phyloP scores from a whole-genome alignment of 1,140 invertebrate genomes.

The Tetramorium simillimum region DNA sequence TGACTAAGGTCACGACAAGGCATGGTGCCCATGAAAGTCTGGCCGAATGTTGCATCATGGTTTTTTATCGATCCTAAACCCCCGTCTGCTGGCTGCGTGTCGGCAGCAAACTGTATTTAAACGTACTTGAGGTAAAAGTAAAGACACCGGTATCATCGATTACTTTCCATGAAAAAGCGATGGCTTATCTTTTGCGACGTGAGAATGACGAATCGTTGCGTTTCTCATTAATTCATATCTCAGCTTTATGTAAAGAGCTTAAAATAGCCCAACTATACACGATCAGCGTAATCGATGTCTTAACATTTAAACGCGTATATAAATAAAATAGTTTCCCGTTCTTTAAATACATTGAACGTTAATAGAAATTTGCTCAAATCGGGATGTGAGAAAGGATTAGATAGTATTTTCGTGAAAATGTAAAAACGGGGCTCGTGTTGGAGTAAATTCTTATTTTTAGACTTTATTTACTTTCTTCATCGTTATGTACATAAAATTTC shows the following conservation, averaged over 20 bases:
- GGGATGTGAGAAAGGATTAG: neutral
- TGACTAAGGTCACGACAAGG: neutral
- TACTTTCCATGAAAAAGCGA: slow-evolving; percentile 49
- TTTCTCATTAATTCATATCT: slow-evolving; percentile 4
- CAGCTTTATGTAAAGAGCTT: neutral
- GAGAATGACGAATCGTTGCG: slow-evolving; percentile 52
- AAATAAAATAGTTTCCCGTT: neutral
- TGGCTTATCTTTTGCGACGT: slow-evolving; percentile 19
- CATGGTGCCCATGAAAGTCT: slow-evolving; percentile 60
- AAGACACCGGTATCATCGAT: slow-evolving; percentile 58
- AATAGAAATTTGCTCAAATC: neutral
- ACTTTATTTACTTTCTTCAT: neutral
- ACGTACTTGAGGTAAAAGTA: slow-evolving; percentile 33
- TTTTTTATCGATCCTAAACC: slow-evolving; percentile 65
- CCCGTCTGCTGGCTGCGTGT: neutral
- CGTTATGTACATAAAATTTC: neutral
- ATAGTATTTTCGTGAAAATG: neutral
- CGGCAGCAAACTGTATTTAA: slow-evolving; percentile 50
- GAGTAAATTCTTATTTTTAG: neutral
- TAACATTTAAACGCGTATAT: neutral
- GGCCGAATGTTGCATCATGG: slow-evolving; percentile 67
- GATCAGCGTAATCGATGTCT: neutral
- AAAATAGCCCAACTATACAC: neutral
- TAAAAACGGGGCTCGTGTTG: neutral
- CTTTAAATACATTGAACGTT: neutral